Evolutionary conservation across 2,888 invertebrate species (phyloP).

Genomic region (Pristionchus mayeri): DNA sequence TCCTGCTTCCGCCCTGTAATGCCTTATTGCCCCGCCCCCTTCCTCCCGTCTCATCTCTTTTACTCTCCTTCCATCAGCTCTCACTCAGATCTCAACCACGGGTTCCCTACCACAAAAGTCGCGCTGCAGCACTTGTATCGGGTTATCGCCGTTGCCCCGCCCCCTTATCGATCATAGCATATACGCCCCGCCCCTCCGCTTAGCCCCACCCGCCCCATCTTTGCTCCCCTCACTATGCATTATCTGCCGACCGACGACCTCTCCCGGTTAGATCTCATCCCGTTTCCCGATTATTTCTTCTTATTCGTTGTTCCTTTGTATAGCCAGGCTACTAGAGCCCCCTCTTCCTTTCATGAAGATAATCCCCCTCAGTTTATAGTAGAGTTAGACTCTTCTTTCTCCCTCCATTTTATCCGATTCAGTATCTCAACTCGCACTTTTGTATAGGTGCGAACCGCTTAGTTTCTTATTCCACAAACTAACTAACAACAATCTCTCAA

Average conservation of each 20-base stretch:
- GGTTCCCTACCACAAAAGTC: conserved; percentile 40
- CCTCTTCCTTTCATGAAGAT: not conserved
- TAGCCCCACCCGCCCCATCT: not conserved
- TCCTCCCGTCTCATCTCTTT: not conserved
- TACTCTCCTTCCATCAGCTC: not conserved
- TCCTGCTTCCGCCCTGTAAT: conserved; percentile 16
- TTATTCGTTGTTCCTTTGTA: not conserved
- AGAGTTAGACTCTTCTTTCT: conserved; percentile 23
- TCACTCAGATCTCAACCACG: conserved; percentile 34
- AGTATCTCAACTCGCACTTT: not conserved
- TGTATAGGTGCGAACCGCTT: not conserved
- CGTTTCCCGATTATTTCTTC: not conserved
- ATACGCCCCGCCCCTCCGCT: not conserved
- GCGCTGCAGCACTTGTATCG: conserved; percentile 26
- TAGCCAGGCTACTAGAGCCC: not conserved
- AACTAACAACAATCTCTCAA: conserved; percentile 32
- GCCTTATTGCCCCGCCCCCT: conserved; percentile 1
- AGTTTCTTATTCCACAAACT: not conserved
- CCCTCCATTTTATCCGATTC: not conserved
- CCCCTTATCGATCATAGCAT: not conserved
- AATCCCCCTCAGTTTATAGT: not conserved
- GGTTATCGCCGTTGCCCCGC: not conserved
- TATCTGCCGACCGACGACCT: conserved; percentile 17
- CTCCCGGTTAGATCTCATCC: conserved; percentile 40
- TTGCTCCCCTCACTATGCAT: not conserved